phyloP scores from a whole-genome alignment of 2,888 invertebrate genomes.

The Lamellibrachia satsuma region DNA sequence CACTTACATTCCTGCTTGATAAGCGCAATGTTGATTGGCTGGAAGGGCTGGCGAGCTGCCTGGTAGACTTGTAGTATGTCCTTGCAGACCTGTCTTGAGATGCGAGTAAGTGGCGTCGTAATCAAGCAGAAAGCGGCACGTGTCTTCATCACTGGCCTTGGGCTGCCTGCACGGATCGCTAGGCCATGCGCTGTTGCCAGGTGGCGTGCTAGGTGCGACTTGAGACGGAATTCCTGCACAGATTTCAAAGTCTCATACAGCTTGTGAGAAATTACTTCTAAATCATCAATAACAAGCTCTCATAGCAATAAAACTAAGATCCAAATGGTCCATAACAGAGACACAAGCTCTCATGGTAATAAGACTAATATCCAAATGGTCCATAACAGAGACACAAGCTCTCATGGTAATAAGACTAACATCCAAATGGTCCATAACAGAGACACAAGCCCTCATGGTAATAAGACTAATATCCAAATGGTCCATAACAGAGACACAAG shows the following conservation, averaged over 20 bases:
- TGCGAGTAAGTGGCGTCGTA: constrained; percentile 87
- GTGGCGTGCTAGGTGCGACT: constrained; percentile 92
- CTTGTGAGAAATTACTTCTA: not conserved
- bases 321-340: not conserved
- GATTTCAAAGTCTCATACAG: not conserved
- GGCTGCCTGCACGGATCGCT: constrained; percentile 78
- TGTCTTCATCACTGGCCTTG: constrained; percentile 95
- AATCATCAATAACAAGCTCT: too few relatives aligned
- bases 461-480: not conserved
- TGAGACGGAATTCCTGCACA: constrained; percentile 85
- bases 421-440: not conserved
- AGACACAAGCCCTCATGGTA: not conserved
- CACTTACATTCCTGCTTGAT: constrained; percentile 87
- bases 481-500: too few relatives aligned
- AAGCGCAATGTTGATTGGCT: constrained; percentile 71
- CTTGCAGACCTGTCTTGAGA: constrained; percentile 86
- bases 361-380: not conserved
- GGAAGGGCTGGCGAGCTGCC: constrained; percentile 86
- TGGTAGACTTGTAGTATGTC: constrained; percentile 81
- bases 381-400: too few relatives aligned
- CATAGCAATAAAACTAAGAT: not conserved
- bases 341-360: not conserved
- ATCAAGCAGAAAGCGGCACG: constrained; percentile 94
- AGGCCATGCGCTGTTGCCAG: constrained; percentile 89
- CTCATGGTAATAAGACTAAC: not conserved